A percentile compares a stretch with the other conserved stretches of the same genome.
Conservation (phyloP, 2,113 vertebrate genomes). For the Uria aalge region DNA sequence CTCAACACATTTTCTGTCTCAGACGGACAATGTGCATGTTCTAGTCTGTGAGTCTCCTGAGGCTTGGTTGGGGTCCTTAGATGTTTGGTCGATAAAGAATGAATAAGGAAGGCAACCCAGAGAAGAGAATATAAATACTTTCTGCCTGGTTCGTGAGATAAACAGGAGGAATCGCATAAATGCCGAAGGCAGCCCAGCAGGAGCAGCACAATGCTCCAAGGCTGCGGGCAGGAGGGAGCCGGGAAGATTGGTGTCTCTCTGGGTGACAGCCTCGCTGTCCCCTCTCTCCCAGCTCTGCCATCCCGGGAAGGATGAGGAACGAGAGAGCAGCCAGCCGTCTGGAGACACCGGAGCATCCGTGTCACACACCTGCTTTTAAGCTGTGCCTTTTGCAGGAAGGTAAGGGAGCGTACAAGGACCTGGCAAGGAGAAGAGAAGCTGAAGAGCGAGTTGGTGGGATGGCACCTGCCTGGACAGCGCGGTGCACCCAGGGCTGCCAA, state of each 20-base stretch:
- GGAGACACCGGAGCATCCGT: accelerated
- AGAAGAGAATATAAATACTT: background rate
- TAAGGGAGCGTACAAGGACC: background rate
- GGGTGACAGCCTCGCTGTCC: background rate
- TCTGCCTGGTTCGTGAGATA: background rate
- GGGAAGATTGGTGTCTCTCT: background rate
- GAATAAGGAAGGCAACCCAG: background rate
- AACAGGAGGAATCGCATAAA: background rate
- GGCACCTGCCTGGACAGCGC: background rate
- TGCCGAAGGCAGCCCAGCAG: background rate
- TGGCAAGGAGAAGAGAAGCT: background rate
- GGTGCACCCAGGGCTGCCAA: background rate
- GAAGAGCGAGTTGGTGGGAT: background rate
- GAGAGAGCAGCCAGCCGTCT: accelerated
- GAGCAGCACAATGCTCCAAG: background rate
- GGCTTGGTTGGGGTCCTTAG: background rate
- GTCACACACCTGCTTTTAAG: background rate
- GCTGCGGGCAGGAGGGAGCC: background rate
- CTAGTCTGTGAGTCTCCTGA: background rate
- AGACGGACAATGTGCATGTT: accelerated
- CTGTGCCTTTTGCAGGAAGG: background rate
- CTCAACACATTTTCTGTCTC: background rate
- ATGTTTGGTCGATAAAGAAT: background rate
- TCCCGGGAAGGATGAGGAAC: background rate
- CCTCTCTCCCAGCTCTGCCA: background rate